Base-by-base conservation (phyloP, 2,113 vertebrate species). In the Riparia riparia region DNA sequence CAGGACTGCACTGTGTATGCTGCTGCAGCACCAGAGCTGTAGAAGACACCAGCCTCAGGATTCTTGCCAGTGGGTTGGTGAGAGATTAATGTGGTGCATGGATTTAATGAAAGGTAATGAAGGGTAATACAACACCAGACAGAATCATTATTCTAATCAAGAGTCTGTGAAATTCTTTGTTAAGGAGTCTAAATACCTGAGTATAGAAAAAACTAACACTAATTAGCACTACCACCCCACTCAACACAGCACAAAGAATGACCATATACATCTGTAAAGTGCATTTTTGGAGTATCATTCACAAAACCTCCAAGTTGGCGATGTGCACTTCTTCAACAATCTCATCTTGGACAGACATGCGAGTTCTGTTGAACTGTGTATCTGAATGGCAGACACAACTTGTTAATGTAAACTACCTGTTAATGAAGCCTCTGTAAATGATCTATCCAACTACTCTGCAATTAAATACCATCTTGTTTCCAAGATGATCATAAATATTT, bases 61-160 rank as follows among this genome's bases (percentile, higher is more conserved):
- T 79, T 49, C 57, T 7, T 66, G 71, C 29, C 82, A 94, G 74
- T 53, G 77, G 25, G 2, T 17, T 57, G 24, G 20, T 17, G 15
- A 82, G 25, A 68, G 17, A 68, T 28, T 51, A 58, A 41, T 3
- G 22, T 5, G 9, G 31, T 57, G 12, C 5, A 39, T 6, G 26
- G 63, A 68, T n/a, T 91, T 90, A 85, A 85, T 18, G 24, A 85
- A 90, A 44, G 10, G 61, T 41, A 93, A 71, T 16, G 8, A 80
- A 68, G 72, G 53, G 26, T 68, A 77, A 79, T 74, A 31, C 7
- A 66, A 32, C 0, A 5, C 41, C 51, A 78, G 64, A 74, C 6
- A 89, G 56, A 77, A 78, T 24, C 22, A 24, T 20, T 81, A 84
- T n/a, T 77, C 39, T 78, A 87, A 68, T 69, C 32, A 64, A 71